A percentile compares a stretch with the other conserved stretches of the same genome.
Conservation (phyloP, 2,113 vertebrate genomes). For the Xiphias gladius region DNA sequence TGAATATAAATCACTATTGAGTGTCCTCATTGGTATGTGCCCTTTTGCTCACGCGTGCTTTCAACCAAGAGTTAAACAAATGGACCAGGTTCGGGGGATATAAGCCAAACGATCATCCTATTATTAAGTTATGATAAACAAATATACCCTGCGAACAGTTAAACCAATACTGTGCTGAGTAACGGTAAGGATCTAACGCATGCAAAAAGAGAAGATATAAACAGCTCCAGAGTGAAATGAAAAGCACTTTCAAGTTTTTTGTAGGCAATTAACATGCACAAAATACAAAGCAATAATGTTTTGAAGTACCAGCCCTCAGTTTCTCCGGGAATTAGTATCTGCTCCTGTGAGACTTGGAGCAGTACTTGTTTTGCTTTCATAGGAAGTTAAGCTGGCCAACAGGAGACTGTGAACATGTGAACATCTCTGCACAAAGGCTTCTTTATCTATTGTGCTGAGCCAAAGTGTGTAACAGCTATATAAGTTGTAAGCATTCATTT, state of each 20-base stretch:
- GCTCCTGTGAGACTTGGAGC: conserved; percentile 49
- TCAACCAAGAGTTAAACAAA: conserved; percentile 11
- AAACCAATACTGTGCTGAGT: background rate
- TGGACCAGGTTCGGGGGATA: background rate
- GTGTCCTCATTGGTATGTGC: conserved; percentile 15
- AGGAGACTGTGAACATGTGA: conserved; percentile 18
- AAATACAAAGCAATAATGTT: conserved; percentile 33
- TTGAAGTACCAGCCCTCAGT: conserved; percentile 13
- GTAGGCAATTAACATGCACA: conserved; percentile 28
- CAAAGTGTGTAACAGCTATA: too few species aligned
- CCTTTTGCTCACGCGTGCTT: background rate
- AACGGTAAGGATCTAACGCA: background rate
- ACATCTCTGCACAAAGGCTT: background rate
- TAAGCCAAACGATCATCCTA: background rate
- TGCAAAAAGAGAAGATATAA: background rate
- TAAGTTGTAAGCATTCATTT: too few species aligned
- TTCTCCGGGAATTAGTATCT: conserved; percentile 16
- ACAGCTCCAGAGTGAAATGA: background rate
- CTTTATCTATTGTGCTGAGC: background rate
- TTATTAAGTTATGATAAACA: conserved; percentile 8
- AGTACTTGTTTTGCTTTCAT: conserved; percentile 43
- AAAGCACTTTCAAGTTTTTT: conserved; percentile 4
- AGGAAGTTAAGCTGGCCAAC: conserved; percentile 43
- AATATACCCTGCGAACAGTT: background rate
- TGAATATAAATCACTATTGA: conserved; percentile 31